Evolutionary conservation across 2,888 invertebrate species (phyloP).

Genomic region (Standfussiana lucernea): DNA sequence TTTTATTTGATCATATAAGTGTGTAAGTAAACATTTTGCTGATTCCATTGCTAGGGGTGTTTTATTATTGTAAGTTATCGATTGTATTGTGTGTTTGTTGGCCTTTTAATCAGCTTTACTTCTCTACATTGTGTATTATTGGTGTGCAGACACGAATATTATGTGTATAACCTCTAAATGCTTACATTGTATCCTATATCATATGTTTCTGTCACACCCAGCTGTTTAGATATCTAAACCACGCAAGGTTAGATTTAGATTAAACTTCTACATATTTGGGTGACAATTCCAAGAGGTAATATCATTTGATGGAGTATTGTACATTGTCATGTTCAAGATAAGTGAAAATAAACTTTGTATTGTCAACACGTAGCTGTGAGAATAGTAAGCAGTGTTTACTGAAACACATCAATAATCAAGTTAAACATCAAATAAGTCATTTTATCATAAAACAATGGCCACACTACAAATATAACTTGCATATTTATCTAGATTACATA

Average conservation of each 20-base stretch:
- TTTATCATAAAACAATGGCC: slow-evolving; percentile 10
- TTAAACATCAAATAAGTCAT: slow-evolving; percentile 42
- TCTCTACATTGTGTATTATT: slow-evolving; percentile 16
- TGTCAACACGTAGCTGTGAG: slow-evolving; percentile 50
- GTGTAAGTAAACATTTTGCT: slow-evolving; percentile 61
- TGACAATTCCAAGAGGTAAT: slow-evolving; percentile 36
- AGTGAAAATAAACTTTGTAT: slow-evolving; percentile 56
- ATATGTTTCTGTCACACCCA: slow-evolving; percentile 68
- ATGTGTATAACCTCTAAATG: slow-evolving; percentile 63
- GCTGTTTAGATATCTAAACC: slow-evolving; percentile 58
- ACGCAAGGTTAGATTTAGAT: slow-evolving; percentile 47
- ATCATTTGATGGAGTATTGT: slow-evolving; percentile 37
- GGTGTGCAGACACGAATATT: slow-evolving; percentile 17
- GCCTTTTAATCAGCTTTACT: not conserved
- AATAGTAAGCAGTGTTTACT: slow-evolving; percentile 53
- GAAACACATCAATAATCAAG: slow-evolving; percentile 39
- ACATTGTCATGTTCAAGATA: slow-evolving; percentile 46
- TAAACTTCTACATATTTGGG: slow-evolving; percentile 34
- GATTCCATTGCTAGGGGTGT: slow-evolving; percentile 30
- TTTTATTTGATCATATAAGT: slow-evolving; percentile 49
- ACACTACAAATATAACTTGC: not conserved
- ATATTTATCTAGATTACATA: not conserved
- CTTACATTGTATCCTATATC: slow-evolving; percentile 51
- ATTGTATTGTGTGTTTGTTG: slow-evolving; percentile 10
- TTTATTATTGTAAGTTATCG: slow-evolving; percentile 29